Conservation (phyloP, 2,797 vertebrate species). For the Sebastes diaconus region DNA sequence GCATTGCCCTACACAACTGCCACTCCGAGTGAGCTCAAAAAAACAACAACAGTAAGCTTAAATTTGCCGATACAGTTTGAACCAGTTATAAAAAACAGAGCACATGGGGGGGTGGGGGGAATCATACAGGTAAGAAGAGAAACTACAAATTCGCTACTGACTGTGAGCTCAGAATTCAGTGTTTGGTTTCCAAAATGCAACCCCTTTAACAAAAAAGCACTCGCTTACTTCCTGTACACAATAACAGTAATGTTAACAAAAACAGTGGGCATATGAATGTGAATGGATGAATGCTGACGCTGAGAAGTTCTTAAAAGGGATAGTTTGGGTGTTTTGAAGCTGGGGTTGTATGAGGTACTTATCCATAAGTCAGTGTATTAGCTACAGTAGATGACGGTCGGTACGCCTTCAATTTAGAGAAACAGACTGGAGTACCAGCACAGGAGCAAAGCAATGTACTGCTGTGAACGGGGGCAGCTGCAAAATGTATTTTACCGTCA, state of each 20-base stretch:
- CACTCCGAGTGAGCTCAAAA: background rate
- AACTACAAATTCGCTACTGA: background rate
- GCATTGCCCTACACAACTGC: no score
- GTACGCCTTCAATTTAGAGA: no score
- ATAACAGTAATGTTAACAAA: no score
- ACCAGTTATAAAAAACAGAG: slow-evolving; percentile 18
- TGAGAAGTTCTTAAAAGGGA: background rate
- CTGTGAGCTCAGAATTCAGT: slow-evolving; percentile 3
- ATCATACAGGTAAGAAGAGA: background rate
- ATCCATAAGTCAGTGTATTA: no score
- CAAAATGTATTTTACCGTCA: no score
- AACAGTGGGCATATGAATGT: background rate
- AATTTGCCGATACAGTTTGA: slow-evolving; percentile 43
- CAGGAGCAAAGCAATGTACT: fast-evolving
- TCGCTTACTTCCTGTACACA: background rate
- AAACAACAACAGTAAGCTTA: background rate
- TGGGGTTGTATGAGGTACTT: no score
- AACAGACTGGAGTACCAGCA: no score
- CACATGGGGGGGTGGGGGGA: background rate
- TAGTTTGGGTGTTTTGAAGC: no score
- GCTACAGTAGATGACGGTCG: no score
- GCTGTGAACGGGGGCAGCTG: no score
- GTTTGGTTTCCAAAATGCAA: slow-evolving; percentile 52
- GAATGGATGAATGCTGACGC: background rate
- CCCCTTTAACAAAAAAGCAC: background rate